phyloP scores from a whole-genome alignment of 1,140 invertebrate genomes.

The Chionoecetes opilio region DNA sequence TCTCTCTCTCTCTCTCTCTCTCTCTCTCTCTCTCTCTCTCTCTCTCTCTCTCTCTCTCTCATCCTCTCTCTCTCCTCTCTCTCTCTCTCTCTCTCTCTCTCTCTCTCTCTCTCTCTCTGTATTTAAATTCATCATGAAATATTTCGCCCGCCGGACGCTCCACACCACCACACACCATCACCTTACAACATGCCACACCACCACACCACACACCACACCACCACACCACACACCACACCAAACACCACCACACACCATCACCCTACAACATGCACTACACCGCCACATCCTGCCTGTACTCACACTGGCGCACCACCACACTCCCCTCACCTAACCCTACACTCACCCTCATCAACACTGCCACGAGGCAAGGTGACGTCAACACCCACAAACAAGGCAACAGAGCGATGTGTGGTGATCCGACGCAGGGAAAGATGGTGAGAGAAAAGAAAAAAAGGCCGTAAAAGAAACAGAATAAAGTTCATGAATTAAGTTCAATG shows the following conservation, averaged over 20 bases:
- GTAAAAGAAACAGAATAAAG: not conserved
- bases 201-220: slow-evolving; percentile 33
- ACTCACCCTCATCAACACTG: not conserved
- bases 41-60: not conserved
- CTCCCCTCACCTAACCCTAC: not conserved
- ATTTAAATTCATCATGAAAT: no score
- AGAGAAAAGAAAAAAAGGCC: not conserved
- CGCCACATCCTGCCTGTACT: not conserved
- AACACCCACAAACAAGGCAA: not conserved
- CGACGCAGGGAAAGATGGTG: not conserved
- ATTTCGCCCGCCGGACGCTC: not conserved
- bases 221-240: not conserved
- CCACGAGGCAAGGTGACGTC: not conserved
- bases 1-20: slow-evolving; percentile 35
- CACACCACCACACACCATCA: not conserved
- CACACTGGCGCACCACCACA: not conserved
- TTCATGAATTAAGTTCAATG: no score
- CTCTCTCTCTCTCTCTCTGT: not conserved
- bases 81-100: not conserved
- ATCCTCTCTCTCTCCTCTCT: no score
- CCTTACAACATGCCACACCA: not conserved
- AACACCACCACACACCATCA: slow-evolving; percentile 42
- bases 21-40: not conserved
- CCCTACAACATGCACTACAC: not conserved
- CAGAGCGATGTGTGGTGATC: not conserved